Evolutionary conservation across 2,888 invertebrate genomes (phyloP), one percentile per base, ranked within the genome.

Genomic region (Pyrgus malvae): DNA sequence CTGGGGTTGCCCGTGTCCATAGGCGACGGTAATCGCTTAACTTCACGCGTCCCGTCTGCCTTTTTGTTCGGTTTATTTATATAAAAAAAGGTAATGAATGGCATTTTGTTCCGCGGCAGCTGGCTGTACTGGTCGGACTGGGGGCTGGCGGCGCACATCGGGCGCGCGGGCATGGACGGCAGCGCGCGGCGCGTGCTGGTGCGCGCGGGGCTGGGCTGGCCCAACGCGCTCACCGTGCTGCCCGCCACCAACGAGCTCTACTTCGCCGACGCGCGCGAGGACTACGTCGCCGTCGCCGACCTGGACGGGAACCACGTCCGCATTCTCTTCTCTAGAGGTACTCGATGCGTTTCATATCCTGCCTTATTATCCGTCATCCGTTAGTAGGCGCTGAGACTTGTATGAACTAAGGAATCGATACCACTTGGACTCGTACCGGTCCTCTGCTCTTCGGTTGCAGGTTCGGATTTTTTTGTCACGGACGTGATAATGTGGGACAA

Each of bases 41-140:
- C n/a, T n/a, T n/a, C n/a, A n/a, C n/a, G n/a, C n/a, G n/a, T n/a
- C n/a, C n/a, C n/a, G n/a, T n/a, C n/a, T n/a, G n/a, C n/a, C n/a
- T n/a, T n/a, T n/a, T n/a, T n/a, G n/a, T n/a, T n/a, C n/a, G n/a
- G n/a, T n/a, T n/a, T n/a, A n/a, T n/a, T n/a, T n/a, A n/a, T n/a
- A n/a, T n/a, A n/a, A n/a, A n/a, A n/a, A n/a, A 23, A 6, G 23
- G 23, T 1, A 23, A 23, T 23, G 23, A n/a, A 23, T 23, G 23
- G 23, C 23, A 23, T 6, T 27, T 2, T 6, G 27, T 1, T 6
- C 8, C 94, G 90, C 93, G 92, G 35, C 72, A 91, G 93, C 4
- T 86, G 92, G 68, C 88, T 97, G 74, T 97, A 93, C 84, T 97
- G 96, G 96, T 94, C 95, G 12, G 97, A 97, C 85, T 97, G 97